A percentile compares a stretch with the other conserved stretches of the same genome.
Evolutionary conservation across 2,113 vertebrate species (phyloP).

Genomic region (Xenotilapia leptura): DNA sequence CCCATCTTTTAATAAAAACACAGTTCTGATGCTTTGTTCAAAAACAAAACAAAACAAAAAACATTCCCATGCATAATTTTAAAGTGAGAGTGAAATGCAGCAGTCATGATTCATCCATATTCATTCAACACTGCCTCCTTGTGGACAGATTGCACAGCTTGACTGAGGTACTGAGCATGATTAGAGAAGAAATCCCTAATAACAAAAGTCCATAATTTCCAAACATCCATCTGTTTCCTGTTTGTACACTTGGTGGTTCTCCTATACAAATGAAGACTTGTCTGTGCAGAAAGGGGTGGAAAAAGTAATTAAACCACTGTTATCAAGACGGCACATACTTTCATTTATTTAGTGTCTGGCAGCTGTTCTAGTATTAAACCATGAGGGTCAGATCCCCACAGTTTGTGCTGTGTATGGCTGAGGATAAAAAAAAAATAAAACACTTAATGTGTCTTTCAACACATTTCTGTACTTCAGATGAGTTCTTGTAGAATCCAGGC

Average conservation of each 20-base stretch:
- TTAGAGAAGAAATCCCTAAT: background rate
- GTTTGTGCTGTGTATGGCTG: background rate
- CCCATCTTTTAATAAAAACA: background rate
- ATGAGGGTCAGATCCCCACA: background rate
- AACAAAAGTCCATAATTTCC: background rate
- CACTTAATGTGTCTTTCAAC: background rate
- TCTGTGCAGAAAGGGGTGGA: background rate
- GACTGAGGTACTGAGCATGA: background rate
- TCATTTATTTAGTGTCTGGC: background rate
- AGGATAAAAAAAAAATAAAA: background rate
- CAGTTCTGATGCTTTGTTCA: background rate
- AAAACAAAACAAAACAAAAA: background rate
- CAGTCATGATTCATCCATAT: background rate
- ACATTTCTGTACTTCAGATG: background rate
- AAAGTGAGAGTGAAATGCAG: background rate
- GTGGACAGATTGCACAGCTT: conserved; percentile 11
- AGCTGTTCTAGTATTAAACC: conserved; percentile 8
- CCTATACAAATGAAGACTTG: background rate
- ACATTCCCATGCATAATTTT: background rate
- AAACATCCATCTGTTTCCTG: background rate
- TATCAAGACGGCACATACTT: background rate
- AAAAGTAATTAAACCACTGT: background rate
- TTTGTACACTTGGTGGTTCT: background rate
- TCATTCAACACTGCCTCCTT: conserved; percentile 12
- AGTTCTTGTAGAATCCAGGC: background rate